Conservation (phyloP, 1,140 invertebrate genomes). For the Charaxes varanes region DNA sequence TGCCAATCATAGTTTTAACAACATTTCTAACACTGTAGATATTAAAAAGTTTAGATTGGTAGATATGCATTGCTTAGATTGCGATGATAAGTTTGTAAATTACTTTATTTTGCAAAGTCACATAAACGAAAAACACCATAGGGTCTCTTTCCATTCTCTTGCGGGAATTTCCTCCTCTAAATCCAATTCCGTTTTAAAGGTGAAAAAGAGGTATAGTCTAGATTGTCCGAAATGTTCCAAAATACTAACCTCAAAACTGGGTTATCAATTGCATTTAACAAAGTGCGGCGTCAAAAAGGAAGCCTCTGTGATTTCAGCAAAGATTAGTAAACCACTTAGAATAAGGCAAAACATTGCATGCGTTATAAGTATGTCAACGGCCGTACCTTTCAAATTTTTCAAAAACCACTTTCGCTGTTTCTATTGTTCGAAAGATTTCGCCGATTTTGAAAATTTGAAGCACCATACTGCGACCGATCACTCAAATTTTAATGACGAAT, state of each 20-base stretch:
- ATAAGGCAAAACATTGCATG: constrained; percentile 43
- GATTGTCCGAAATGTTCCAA: constrained; percentile 18
- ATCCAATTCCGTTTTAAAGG: background rate
- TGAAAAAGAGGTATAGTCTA: constrained; percentile 27
- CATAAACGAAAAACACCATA: constrained; percentile 29
- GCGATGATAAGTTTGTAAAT: constrained; percentile 20
- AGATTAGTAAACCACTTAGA: constrained; percentile 21
- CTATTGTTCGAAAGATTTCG: constrained; percentile 50
- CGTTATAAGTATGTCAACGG: constrained; percentile 51
- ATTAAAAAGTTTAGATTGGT: constrained; percentile 16
- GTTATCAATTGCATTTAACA: constrained; percentile 18
- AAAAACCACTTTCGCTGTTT: constrained; percentile 53
- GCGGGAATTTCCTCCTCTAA: too few relatives aligned
- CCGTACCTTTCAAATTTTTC: constrained; percentile 50
- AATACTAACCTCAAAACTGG: constrained; percentile 21
- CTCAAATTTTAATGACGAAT: constrained; percentile 37
- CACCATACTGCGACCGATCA: constrained; percentile 40
- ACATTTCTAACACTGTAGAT: constrained; percentile 21
- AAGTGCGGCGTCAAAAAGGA: constrained; percentile 17
- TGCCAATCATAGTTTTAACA: constrained; percentile 26
- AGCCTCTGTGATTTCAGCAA: constrained; percentile 3
- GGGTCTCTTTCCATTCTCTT: too few relatives aligned
- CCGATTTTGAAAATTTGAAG: constrained; percentile 34
- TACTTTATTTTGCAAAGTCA: constrained; percentile 28
- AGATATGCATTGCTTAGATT: constrained; percentile 38